Evolutionary conservation across 2,113 vertebrate species (phyloP), one percentile per base, ranked within the genome.

Genomic region (Cololabis saira): DNA sequence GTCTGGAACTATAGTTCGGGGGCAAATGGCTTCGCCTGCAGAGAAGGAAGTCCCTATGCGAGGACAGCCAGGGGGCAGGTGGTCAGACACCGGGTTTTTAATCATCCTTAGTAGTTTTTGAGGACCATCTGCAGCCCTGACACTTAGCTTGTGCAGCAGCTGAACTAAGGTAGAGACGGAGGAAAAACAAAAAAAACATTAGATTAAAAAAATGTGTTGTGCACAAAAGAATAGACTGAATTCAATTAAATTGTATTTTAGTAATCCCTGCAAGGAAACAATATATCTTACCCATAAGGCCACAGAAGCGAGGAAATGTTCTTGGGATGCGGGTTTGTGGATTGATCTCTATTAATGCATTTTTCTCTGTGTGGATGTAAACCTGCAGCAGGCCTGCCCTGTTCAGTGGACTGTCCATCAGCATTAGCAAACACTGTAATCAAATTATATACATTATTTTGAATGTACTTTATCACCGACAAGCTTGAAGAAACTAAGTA

Each of bases 361-460:
- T 99, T 76, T 95, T 96, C 89, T 95, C 95, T 0, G 98, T 99
- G 49, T 98, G 98, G 77, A 99, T 91, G 43, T 98, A 99, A 67
- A 99, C 97, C 81, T 99, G 98, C 4, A 99, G 91, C 58, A 98
- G 83, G 21, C 97, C 98, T 2, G 98, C 96, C 59, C 98, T 92
- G 76, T 99, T 99, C 86, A 99, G 83, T 0, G 98, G 98, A 78
- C 98, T 99, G 90, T 99, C 98, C 95, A 98, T 94, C 57, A 99
- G 87, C 98, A 99, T 99, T 58, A 99, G 90, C 30, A 99, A 88
- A 57, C 94, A 94, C 98, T 99, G 75, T 19, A 60, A 61, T 76
- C 1, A 60, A 53, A 14, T 13, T 50, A 12, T 27, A 52, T 11
- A 56, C 42, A 27, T 24, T 16, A 50, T 40, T 55, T 41, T 9